phyloP scores from a whole-genome alignment of 2,797 vertebrate genomes.

The Lacerta bilineata region DNA sequence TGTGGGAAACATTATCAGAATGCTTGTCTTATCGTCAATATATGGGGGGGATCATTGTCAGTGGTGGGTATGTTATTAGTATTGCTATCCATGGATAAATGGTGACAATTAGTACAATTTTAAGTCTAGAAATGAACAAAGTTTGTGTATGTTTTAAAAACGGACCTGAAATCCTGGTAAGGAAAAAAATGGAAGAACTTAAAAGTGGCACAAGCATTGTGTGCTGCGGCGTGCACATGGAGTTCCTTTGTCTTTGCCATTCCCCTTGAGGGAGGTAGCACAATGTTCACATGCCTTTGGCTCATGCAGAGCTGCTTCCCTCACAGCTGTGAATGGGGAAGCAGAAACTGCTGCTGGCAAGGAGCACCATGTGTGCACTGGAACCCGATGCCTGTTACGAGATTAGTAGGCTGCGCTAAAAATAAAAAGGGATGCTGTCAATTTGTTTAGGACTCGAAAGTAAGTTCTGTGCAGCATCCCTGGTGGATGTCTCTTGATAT shows the following conservation, averaged over 20 bases:
- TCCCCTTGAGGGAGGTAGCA: background rate
- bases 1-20: conserved; percentile 70
- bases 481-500: conserved; percentile 52
- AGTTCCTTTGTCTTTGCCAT: conserved; percentile 9
- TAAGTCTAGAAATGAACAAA: conserved; percentile 53
- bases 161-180: conserved; percentile 45
- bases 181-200: background rate
- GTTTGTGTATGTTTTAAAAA: conserved; percentile 66
- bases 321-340: background rate
- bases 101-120: conserved; percentile 73
- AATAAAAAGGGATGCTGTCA: conserved; percentile 54
- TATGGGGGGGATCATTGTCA: conserved; percentile 63
- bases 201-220: background rate
- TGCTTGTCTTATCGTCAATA: conserved; percentile 66
- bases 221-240: background rate
- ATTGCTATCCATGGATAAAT: conserved; percentile 74
- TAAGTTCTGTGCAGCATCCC: conserved; percentile 56
- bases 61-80: conserved; percentile 75
- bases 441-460: conserved; percentile 58
- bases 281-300: conserved; percentile 4
- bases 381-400: background rate
- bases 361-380: background rate
- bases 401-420: conserved; percentile 5
- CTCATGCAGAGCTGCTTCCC: background rate
- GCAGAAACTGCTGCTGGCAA: background rate